phyloP scores from a whole-genome alignment of 2,797 vertebrate genomes.

The Sciaenops ocellatus region DNA sequence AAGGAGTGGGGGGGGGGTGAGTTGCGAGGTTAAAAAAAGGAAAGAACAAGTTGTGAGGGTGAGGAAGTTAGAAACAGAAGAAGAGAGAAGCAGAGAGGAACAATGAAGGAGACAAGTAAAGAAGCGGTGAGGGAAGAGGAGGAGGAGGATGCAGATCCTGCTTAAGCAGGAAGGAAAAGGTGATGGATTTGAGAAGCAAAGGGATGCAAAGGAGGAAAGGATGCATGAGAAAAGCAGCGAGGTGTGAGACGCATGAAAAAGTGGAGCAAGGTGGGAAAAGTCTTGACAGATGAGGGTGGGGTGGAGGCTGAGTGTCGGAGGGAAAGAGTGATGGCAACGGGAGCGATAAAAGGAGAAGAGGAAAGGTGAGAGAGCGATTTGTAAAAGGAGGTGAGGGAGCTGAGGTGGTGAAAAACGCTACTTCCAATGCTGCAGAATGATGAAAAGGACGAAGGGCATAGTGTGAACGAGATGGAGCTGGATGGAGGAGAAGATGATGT shows the following conservation, averaged over 20 bases:
- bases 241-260: conserved; percentile 12
- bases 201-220: conserved; percentile 8
- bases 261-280: conserved; percentile 23
- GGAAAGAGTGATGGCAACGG: conserved; percentile 34
- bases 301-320: conserved; percentile 11
- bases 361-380: conserved; percentile 51
- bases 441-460: conserved; percentile 41
- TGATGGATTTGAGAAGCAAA: conserved; percentile 15
- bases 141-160: conserved; percentile 5
- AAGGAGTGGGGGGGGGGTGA: conserved; percentile 4
- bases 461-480: conserved; percentile 56
- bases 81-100: neutral
- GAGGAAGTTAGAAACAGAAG: conserved; percentile 20
- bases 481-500: conserved; percentile 66
- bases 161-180: neutral
- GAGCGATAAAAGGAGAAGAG: conserved; percentile 33
- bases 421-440: conserved; percentile 33
- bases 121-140: no score
- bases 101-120: conserved; percentile 3
- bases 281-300: conserved; percentile 39
- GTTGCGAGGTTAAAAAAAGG: conserved; percentile 40
- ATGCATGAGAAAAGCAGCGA: conserved; percentile 25
- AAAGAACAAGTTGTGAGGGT: conserved; percentile 29
- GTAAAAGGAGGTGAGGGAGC: conserved; percentile 38
- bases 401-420: conserved; percentile 49